Evolutionary conservation across 1,140 invertebrate genomes (phyloP).

Genomic region (Procambarus clarkii): DNA sequence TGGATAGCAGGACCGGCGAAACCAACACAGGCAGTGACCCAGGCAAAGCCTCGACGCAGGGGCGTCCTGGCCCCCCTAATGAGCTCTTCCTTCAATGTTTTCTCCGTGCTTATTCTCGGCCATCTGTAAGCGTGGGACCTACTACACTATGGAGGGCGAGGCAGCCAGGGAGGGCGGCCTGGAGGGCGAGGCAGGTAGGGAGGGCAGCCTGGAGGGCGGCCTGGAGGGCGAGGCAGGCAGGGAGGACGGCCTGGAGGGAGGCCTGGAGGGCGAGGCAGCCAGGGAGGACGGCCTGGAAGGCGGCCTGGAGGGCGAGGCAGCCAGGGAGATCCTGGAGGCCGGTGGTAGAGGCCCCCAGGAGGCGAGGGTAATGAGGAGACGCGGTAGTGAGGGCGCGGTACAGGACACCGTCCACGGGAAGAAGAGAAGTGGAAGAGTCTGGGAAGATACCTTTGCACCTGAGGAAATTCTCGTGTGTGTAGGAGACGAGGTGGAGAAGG

Average conservation of each 20-base stretch:
- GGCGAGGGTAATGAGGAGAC: slow-evolving; percentile 7
- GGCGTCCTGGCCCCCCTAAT: background rate
- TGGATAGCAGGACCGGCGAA: background rate
- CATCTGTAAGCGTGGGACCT: slow-evolving; percentile 29
- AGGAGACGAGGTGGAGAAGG: background rate
- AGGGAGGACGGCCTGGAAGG: background rate
- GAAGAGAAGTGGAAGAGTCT: slow-evolving; percentile 23
- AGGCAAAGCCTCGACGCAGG: background rate
- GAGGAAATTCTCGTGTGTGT: background rate
- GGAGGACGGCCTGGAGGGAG: no score
- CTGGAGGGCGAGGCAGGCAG: no score
- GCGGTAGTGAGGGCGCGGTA: background rate
- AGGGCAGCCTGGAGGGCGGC: no score
- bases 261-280: slow-evolving; percentile 34
- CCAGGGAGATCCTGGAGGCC: background rate
- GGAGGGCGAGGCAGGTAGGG: no score
- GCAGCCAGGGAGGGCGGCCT: background rate
- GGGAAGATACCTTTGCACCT: slow-evolving; percentile 16
- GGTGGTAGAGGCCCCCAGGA: background rate
- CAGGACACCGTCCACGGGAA: background rate
- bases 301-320: no score
- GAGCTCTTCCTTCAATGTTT: slow-evolving; percentile 10
- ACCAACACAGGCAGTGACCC: background rate
- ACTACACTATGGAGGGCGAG: slow-evolving; percentile 50
- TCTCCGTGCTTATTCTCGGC: background rate